phyloP scores from a whole-genome alignment of 2,888 invertebrate genomes.

The Homarus gammarus region DNA sequence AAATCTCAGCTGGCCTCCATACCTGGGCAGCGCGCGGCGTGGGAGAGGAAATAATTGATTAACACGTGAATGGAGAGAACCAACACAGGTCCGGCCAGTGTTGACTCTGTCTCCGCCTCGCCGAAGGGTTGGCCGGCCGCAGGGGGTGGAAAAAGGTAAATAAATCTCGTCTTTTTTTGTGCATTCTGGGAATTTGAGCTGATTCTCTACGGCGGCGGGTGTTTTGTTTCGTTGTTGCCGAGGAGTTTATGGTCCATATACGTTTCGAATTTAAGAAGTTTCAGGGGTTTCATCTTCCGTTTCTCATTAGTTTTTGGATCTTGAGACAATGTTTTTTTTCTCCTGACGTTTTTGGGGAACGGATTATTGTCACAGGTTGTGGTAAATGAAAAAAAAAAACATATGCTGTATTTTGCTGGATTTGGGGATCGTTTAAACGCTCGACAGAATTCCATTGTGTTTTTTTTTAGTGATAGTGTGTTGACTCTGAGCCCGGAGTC shows the following conservation, averaged over 20 bases:
- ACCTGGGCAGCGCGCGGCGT: constrained; percentile 48
- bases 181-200: constrained; percentile 24
- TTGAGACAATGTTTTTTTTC: no score
- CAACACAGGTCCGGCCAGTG: constrained; percentile 13
- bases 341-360: no score
- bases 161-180: constrained; percentile 25
- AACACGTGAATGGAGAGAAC: constrained; percentile 53
- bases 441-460: constrained; percentile 22
- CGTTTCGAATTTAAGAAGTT: background rate
- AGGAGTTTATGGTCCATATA: background rate
- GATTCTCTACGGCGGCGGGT: background rate
- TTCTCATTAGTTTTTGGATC: no score
- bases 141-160: constrained; percentile 16
- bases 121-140: constrained; percentile 37
- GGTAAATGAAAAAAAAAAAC: no score
- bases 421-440: constrained; percentile 28
- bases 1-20: no score
- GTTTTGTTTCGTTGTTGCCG: background rate
- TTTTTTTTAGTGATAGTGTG: constrained; percentile 17
- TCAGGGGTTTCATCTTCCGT: no score
- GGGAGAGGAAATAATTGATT: constrained; percentile 67
- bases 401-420: background rate
- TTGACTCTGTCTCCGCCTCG: constrained; percentile 28
- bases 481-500: constrained; percentile 35
- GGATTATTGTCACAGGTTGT: no score